Base-by-base conservation (phyloP, 2,113 vertebrate genomes). In the Tichodroma muraria region DNA sequence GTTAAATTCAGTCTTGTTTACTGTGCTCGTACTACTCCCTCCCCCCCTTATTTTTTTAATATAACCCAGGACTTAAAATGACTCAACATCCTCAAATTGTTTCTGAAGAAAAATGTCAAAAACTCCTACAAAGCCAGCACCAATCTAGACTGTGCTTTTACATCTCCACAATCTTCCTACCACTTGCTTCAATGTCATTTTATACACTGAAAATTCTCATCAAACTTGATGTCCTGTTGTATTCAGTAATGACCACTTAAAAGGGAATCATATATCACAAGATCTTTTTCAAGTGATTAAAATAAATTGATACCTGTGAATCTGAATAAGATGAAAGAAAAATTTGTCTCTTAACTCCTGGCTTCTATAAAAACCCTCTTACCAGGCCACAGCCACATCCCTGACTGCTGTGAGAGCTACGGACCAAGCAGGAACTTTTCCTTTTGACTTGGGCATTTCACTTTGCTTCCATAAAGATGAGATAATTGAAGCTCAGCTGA, bases 31-130 rank as follows among this genome's bases (percentile, higher is more conserved):
- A 73, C 45, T 76, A 68, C 49, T 56, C 50, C 49, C 37, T 45
- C 44, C 4, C 9, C 13, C 3, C 17, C 45, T 44, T 22, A 38
- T 54, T 75, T 60, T 47, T 57, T 53, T 30, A 56, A 60, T 70
- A 57, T 70, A 82, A 91, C 22, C n/a, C 59, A 89, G 84, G 60
- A 86, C 37, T 90, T 89, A 35, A 85, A 93, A 95, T 95, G 87
- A 95, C 92, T 96, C 94, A 95, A 91, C 88, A 94, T 95, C 93
- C 96, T 96, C 89, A 93, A 91, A 95, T 85, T 95, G 91, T 95
- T 81, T 85, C 73, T 70, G 79, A 89, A 80, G 68, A 89, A 76
- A 86, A 84, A 86, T 15, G 79, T 87, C 63, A 87, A 47, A 89
- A 95, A 89, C 91, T 83, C 47, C 75, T 87, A 91, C 81, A 92